Base-by-base conservation (phyloP, 2,113 vertebrate species). In the Picathartes gymnocephalus region DNA sequence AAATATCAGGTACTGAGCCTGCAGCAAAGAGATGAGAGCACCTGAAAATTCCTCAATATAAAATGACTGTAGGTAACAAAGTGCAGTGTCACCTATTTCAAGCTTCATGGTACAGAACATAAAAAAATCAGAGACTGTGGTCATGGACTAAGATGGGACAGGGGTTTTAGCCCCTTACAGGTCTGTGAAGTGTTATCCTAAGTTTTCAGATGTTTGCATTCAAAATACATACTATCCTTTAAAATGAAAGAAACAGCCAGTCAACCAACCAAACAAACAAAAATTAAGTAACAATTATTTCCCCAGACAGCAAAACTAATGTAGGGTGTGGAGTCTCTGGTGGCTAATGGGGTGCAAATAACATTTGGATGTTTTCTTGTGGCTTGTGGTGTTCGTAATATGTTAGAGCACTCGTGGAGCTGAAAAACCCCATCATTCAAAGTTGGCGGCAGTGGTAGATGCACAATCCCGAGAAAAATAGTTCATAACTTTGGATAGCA, bases 251-350 rank as follows among this genome's bases (percentile, higher is more conserved):
- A 48, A 57, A 0, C 16, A 33, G 24, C 2, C 16, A 61, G 12
- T 0, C 8, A 48, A 44, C 1, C 3, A 45, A 68, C 6, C 61
- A 42, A 54, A 1, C 33, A 27, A 20, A 1, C 8, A 39, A 23
- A 40, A 22, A 69, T 47, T 27, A 47, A 78, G 33, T 42, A 65
- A 37, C 15, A 39, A 57, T 4, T 48, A 9, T 22, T 47, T 81
- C 37, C 27, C n/a, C 27, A 66, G 66, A 22, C 42, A 84, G 50
- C 4, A 74, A 81, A 85, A n/a, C 15, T 22, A 66, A 50, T 5
- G 13, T 25, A 51, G 25, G 21, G 21, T 48, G 2, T 64, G 45
- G 57, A 35, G 33, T 72, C 8, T 60, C 30, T 40, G 25, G 40
- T 65, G 68, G 24, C 27, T 80, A 13, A 51, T 5, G 70, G 47